Evolutionary conservation across 2,888 invertebrate genomes (phyloP), one percentile per base, ranked within the genome.

Genomic region (Acleris emargana): DNA sequence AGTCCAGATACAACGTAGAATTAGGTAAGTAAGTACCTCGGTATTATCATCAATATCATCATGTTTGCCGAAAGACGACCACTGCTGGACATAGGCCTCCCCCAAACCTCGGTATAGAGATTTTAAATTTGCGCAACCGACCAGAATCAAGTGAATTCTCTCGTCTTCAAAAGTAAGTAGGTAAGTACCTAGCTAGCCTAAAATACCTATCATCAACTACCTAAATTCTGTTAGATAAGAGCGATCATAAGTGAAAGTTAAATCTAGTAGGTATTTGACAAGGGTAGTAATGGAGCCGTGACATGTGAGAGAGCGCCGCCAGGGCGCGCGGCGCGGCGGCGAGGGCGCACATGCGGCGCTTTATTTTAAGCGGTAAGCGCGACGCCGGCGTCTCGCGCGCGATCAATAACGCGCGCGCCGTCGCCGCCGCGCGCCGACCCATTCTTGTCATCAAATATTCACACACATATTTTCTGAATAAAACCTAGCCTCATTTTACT

Each of bases 381-480:
- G 86, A 88, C 90, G 90, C 88, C 90, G 87, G 89, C 89, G 89
- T 89, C 91, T 90, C 85, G 86, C 87, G 84, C 80, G 86, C 84
- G 91, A 92, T 92, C 92, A 91, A 92, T 92, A 92, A 89, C 88
- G 75, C 87, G 78, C 88, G 91, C 91, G 92, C 91, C 91, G 69
- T 68, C 64, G 91, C 81, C 89, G 91, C 82, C 82, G 80, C 87
- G 83, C 82, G 80, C 87, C 79, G 78, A 81, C 80, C 88, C 78
- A 91, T 85, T 86, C 80, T 89, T 83, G 82, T 87, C 87, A 91
- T 92, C 85, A 91, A 91, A 91, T 90, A 92, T 92, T 91, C 87
- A 92, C 88, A 86, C 82, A 86, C 81, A 85, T 84, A 86, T 88
- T 86, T 87, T 80, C 84, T 81, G 82, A 83, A 87, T 86, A 83